Evolutionary conservation across 2,888 invertebrate genomes (phyloP), one percentile per base, ranked within the genome.

Genomic region (Trachelus stipa): DNA sequence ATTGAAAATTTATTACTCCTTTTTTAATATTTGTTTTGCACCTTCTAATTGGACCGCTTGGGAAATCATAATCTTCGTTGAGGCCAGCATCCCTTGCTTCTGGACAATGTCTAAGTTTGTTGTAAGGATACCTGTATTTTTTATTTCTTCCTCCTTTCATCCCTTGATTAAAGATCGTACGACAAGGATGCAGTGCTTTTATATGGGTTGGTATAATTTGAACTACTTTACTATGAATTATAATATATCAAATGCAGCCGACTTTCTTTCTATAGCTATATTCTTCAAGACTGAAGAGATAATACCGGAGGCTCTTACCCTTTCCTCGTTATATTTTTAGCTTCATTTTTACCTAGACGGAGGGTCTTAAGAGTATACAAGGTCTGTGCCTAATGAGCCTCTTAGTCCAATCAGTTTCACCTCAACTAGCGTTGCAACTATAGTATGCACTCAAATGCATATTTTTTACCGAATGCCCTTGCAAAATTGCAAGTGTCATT

Each of bases 311-410:
- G 2, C 56, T 23, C 56, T 56, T 23, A 37, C 56, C 23, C 15
- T 23, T 56, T 23, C 9, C 56, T 56, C 56, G 56, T 56, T 56
- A 56, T 56, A 56, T 56, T 56, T 56, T 56, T 40, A 40, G 1
- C 15, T 40, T 40, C 23, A 56, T 9, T 6, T 56, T 40, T 40
- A 40, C 1, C 23, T 15, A 56, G 56, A 56, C 56, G 35, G 76
- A 74, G 79, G 77, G 76, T 74, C 76, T 76, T 35, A 75, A 76
- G 79, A 71, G 37, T 73, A 68, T 34, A 75, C 69, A 9, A 34
- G 40, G 33, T 73, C 69, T 34, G 68, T 56, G 80, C 81, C 83
- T 86, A 85, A 86, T 82, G 85, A 86, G 82, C 82, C 81, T 81
- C 82, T 83, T 78, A 79, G 79, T 80, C 76, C 73, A 76, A 73